Evolutionary conservation across 1,140 invertebrate genomes (phyloP), one percentile per base, ranked within the genome.

Genomic region (Lepidotrigona ventralis): DNA sequence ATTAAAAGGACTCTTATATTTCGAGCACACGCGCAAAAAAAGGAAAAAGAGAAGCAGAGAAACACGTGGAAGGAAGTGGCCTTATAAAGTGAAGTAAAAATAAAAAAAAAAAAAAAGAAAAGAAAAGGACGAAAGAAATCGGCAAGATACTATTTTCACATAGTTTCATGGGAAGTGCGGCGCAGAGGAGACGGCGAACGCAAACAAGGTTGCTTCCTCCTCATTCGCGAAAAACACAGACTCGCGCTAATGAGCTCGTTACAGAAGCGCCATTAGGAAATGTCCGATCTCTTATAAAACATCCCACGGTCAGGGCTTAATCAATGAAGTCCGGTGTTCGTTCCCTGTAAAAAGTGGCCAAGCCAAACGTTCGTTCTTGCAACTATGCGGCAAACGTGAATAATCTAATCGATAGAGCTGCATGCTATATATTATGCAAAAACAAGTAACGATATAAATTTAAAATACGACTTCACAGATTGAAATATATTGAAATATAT

Each of bases 221-320:
- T 26, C 26, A 23, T 78, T 33, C 58, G 29, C 33, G 82, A 80
- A 78, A 71, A 80, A 63, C 76, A 51, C 4, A 39, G 29, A 69
- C 39, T 23, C 46, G 79, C 77, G 86, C 83, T 89, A 90, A 90
- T 85, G 86, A 89, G 86, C 85, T 90, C 80, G 84, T 88, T 90
- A 87, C 72, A 54, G 66, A 39, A 69, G 46, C 60, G 33, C 26
- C 19, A 53, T 33, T 68, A 66, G 46, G 21, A 66, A 66, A 21
- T 66, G n/a, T 33, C 60, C 33, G 63, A 66, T 77, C 60, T 33
- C 26, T 68, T 53, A 11, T n/a, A 58, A 77, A 64, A 63, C 54
- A 39, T 63, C 74, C 19, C 39, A n/a, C 39, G 39, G 9, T 14
- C n/a, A 51, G 15, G 46, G 12, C 19, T 71, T 53, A 19, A 71